These are phyloP conservation scores for Natator depressus DNA, from an alignment of 2,113 vertebrate genomes.

Conservation along the genomic window DNA sequence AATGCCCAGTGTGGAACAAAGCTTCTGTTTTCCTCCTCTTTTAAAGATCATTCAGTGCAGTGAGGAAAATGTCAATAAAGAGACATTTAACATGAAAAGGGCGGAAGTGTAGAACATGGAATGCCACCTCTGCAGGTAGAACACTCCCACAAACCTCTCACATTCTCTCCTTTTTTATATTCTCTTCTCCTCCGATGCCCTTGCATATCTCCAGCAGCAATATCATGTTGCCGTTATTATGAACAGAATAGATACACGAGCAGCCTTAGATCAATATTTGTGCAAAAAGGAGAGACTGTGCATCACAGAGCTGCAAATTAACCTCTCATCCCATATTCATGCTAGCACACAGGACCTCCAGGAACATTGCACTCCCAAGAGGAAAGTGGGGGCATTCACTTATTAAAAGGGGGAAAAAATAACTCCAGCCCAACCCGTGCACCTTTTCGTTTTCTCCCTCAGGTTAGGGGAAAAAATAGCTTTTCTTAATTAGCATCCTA, in stretches of 20 bases:
- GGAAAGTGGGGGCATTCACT: slow-evolving; percentile 1
- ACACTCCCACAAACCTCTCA: neutral
- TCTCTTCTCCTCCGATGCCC: slow-evolving; percentile 22
- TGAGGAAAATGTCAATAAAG: slow-evolving; percentile 21
- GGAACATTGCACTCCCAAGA: neutral
- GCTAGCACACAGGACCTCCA: neutral
- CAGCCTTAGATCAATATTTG: slow-evolving; percentile 77
- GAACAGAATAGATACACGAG: slow-evolving; percentile 50
- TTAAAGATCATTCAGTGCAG: neutral
- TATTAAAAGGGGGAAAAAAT: slow-evolving; percentile 22
- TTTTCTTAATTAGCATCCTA: slow-evolving; percentile 76
- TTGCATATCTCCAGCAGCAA: slow-evolving; percentile 59
- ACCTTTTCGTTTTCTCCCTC: slow-evolving; percentile 47
- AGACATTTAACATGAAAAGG: slow-evolving; percentile 9
- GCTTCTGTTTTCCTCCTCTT: neutral
- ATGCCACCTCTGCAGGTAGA: neutral
- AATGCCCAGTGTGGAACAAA: slow-evolving; percentile 21
- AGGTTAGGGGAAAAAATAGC: slow-evolving; percentile 42
- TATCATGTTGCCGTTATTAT: slow-evolving; percentile 29
- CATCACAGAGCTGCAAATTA: slow-evolving; percentile 72
- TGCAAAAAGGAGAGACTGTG: slow-evolving; percentile 61
- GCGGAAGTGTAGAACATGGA: neutral
- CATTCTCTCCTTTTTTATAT: neutral
- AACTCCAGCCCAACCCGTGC: neutral
- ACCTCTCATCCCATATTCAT: slow-evolving; percentile 57